phyloP scores from a whole-genome alignment of 2,797 vertebrate species.

The Megaceryle alcyon region DNA sequence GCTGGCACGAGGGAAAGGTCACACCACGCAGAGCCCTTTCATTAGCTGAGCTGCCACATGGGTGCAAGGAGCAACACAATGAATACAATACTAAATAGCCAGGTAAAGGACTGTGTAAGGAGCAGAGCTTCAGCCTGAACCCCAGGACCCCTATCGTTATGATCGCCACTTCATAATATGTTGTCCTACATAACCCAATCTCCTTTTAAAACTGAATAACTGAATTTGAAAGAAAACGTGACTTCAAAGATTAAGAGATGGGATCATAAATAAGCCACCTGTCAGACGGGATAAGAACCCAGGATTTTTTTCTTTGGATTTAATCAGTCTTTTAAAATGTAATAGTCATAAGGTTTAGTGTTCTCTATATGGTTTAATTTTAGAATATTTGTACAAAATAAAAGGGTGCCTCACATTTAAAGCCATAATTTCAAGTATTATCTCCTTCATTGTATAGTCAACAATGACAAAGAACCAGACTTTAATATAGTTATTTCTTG shows the following conservation, averaged over 20 bases:
- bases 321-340: conserved; percentile 11
- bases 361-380: conserved; percentile 5
- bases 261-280: conserved; percentile 60
- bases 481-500: neutral
- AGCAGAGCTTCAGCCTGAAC: neutral
- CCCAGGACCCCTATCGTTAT: neutral
- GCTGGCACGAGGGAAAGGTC: neutral
- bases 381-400: neutral
- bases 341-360: neutral
- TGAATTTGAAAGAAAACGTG: conserved; percentile 30
- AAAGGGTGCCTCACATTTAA: neutral
- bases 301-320: neutral
- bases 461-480: neutral
- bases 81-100: neutral
- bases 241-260: conserved; percentile 6
- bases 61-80: fast-evolving
- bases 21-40: neutral
- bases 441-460: neutral
- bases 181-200: neutral
- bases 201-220: neutral
- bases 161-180: neutral
- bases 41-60: neutral
- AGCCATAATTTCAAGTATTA: neutral
- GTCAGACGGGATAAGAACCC: conserved; percentile 46
- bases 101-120: neutral